A percentile compares a stretch with the other conserved stretches of the same genome.
phyloP scores from a whole-genome alignment of 1,140 invertebrate species.

The Neuroterus valhalla region DNA sequence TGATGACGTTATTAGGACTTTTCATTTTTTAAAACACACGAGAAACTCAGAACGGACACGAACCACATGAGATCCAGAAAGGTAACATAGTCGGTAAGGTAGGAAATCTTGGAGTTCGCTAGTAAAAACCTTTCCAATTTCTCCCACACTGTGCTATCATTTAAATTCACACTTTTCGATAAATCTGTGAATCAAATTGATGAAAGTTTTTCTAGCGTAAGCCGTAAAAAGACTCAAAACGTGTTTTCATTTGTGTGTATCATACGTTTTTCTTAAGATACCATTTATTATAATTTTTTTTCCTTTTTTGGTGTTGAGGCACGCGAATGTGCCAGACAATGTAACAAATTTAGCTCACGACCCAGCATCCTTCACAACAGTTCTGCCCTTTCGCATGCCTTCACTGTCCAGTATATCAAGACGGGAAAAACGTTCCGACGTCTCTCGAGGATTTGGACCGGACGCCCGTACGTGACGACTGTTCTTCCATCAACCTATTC shows the following conservation, averaged over 20 bases:
- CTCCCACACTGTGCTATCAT: too few species aligned
- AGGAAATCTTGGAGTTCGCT: too few species aligned
- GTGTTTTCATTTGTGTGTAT: not conserved
- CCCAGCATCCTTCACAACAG: constrained; percentile 25
- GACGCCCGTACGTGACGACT: constrained; percentile 22
- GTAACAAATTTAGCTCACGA: constrained; percentile 31
- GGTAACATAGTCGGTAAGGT: too few species aligned
- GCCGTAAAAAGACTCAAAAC: not conserved
- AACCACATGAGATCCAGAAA: too few species aligned
- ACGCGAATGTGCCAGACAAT: constrained; percentile 23
- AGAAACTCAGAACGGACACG: too few species aligned
- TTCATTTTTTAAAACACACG: too few species aligned
- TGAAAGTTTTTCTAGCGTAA: too few species aligned
- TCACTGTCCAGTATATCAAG: constrained; percentile 29
- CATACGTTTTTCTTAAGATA: not conserved
- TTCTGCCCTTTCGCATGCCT: constrained; percentile 26
- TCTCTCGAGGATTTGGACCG: constrained; percentile 28
- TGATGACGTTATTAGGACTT: too few species aligned
- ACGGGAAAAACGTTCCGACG: constrained; percentile 23
- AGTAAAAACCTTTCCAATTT: too few species aligned
- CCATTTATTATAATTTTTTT: constrained; percentile 12
- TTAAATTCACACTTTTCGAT: too few species aligned
- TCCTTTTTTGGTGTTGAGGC: not conserved
- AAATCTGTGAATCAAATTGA: too few species aligned
- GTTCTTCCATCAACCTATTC: constrained; percentile 20